Percentiles rank a stretch among this genome's conserved stretches.
Evolutionary conservation across 2,797 vertebrate genomes (phyloP).

Genomic region (Catharus ustulatus): DNA sequence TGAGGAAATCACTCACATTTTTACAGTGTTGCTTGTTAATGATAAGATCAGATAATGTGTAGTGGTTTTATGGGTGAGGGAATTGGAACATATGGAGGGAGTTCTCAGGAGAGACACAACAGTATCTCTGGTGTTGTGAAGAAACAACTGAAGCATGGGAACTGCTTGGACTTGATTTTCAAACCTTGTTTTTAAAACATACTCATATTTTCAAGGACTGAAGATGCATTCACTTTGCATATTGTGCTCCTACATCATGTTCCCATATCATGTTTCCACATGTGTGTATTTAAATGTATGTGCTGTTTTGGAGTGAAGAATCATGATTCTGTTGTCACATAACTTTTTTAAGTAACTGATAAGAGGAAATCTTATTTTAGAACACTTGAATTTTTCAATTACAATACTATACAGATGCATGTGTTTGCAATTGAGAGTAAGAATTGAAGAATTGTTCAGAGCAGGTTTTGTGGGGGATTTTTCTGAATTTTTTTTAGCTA

Average conservation of each 20-base stretch:
- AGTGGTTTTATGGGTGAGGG: neutral
- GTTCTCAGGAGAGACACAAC: neutral
- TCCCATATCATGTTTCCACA: neutral
- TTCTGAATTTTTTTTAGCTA: neutral
- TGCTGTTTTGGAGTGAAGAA: neutral
- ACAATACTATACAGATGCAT: neutral
- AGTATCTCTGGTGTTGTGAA: neutral
- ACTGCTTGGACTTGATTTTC: neutral
- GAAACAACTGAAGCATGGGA: neutral
- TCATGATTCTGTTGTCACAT: neutral
- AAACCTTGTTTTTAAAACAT: neutral
- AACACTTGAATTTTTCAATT: neutral
- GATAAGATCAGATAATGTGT: neutral
- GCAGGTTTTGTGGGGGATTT: neutral
- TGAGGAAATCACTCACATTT: neutral
- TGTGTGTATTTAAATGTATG: neutral
- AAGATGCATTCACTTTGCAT: neutral
- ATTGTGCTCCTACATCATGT: fast-evolving
- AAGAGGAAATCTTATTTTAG: neutral
- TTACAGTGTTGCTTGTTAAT: neutral
- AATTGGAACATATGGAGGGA: neutral
- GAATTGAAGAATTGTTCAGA: neutral
- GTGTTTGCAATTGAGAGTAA: neutral
- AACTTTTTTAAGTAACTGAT: neutral
- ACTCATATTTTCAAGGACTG: neutral